A percentile compares a stretch with the other conserved stretches of the same genome.
phyloP scores from a whole-genome alignment of 2,797 vertebrate species.

The Telmatherina bonti region DNA sequence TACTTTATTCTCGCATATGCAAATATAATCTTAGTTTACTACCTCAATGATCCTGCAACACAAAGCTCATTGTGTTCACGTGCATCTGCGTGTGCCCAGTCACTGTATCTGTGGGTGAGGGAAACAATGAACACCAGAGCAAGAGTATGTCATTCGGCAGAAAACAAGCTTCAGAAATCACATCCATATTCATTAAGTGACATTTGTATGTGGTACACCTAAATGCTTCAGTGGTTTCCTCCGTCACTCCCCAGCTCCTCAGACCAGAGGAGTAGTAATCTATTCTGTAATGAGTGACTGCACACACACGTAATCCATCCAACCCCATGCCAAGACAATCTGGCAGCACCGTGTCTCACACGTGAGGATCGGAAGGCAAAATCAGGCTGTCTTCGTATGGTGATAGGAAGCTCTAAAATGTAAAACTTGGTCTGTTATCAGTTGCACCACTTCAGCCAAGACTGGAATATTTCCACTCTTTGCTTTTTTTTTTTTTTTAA shows the following conservation, averaged over 20 bases:
- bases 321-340: slow-evolving; percentile 64
- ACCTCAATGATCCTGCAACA: slow-evolving; percentile 26
- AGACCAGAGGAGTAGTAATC: slow-evolving; percentile 54
- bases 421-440: background rate
- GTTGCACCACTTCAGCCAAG: background rate
- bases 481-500: no score
- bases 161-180: slow-evolving; percentile 15
- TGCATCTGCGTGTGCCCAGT: slow-evolving; percentile 8
- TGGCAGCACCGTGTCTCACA: slow-evolving; percentile 63
- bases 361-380: slow-evolving; percentile 51
- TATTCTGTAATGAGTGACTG: slow-evolving; percentile 63
- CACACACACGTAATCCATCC: slow-evolving; percentile 53
- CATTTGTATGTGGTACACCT: background rate
- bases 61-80: slow-evolving; percentile 19
- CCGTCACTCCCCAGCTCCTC: slow-evolving; percentile 12
- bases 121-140: slow-evolving; percentile 7
- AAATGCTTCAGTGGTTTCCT: slow-evolving; percentile 44
- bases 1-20: background rate
- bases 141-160: slow-evolving; percentile 15
- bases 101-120: slow-evolving; percentile 7
- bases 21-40: slow-evolving; percentile 26
- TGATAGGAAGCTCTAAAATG: background rate
- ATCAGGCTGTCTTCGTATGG: slow-evolving; percentile 7
- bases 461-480: background rate
- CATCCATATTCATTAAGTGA: background rate